phyloP scores from a whole-genome alignment of 2,888 invertebrate genomes.

The Philaethria dido region DNA sequence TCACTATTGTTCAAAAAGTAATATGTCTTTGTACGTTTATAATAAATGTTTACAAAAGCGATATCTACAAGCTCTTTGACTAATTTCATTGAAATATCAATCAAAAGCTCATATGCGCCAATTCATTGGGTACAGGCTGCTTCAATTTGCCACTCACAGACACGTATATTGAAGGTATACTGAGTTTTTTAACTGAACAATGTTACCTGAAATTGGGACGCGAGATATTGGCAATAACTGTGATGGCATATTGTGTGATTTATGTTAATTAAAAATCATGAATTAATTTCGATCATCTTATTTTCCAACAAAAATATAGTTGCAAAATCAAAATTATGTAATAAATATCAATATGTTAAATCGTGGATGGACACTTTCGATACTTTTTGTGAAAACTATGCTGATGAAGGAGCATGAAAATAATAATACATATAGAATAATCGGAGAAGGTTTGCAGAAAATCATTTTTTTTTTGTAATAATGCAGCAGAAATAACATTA shows the following conservation, averaged over 20 bases:
- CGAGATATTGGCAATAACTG: background rate
- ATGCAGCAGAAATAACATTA: no score
- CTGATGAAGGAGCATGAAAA: no score
- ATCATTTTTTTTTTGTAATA: no score
- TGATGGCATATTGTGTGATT: background rate
- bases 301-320: no score
- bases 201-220: background rate
- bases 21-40: background rate
- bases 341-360: no score
- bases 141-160: background rate
- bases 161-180: background rate
- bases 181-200: background rate
- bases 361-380: no score
- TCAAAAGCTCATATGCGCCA: background rate
- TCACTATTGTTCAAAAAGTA: constrained; percentile 1
- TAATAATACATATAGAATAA: no score
- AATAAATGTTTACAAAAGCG: background rate
- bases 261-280: background rate
- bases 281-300: background rate
- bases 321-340: no score
- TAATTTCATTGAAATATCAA: background rate
- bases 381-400: no score
- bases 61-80: background rate
- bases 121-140: background rate
- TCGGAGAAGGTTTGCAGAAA: no score